Conservation (phyloP, 37 sponge, comb jelly and placozoan species). For the Agelas oroides region DNA sequence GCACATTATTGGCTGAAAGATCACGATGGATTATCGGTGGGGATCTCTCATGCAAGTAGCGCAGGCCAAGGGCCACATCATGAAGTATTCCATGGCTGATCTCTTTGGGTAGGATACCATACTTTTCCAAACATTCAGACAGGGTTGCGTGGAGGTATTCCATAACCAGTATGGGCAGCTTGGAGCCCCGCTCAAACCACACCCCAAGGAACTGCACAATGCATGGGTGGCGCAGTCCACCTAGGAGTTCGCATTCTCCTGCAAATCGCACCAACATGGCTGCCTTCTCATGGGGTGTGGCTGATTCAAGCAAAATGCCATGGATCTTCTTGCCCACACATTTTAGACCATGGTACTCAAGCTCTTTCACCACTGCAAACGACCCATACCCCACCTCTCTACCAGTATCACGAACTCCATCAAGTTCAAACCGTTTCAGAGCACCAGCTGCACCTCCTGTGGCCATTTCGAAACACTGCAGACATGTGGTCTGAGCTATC, state of each 20-base stretch:
- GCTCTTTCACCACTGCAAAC: background rate
- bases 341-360: background rate
- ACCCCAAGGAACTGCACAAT: too few species aligned
- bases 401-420: background rate
- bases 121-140: background rate
- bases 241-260: too few species aligned
- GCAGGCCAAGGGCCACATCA: conserved; percentile 48
- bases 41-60: conserved; percentile 41
- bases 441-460: too few species aligned
- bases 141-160: too few species aligned
- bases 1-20: conserved; percentile 49
- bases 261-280: too few species aligned
- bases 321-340: background rate
- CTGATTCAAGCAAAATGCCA: conserved; percentile 23
- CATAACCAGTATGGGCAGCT: too few species aligned
- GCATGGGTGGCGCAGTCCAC: too few species aligned
- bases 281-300: conserved; percentile 16
- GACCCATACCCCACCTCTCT: conserved; percentile 1
- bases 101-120: conserved; percentile 31
- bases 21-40: conserved; percentile 28
- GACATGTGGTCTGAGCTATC: too few species aligned
- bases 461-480: too few species aligned
- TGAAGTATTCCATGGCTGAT: conserved; percentile 34
- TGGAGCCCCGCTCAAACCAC: too few species aligned
- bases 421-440: too few species aligned